phyloP scores from a whole-genome alignment of 64 coral and sea anemone species.

The Montipora foliosa region DNA sequence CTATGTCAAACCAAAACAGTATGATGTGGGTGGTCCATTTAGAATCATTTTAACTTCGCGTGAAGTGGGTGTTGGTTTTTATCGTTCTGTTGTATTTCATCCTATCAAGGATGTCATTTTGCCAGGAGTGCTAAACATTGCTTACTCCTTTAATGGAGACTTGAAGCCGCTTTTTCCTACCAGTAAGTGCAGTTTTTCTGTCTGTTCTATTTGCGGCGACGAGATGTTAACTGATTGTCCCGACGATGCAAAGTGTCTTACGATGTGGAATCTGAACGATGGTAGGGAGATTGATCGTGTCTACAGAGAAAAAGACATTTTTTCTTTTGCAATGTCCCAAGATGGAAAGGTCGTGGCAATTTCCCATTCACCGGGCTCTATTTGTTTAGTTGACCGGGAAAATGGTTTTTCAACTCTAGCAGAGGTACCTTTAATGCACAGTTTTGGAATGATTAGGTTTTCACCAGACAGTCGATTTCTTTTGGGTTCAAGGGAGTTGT shows the following conservation, averaged over 20 bases:
- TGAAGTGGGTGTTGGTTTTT: neutral
- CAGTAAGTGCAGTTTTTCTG: neutral
- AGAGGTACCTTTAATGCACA: neutral
- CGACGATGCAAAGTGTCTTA: neutral
- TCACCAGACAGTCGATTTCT: neutral
- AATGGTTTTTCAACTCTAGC: neutral
- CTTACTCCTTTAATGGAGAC: neutral
- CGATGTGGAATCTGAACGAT: neutral
- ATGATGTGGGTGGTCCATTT: neutral
- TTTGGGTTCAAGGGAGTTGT: neutral
- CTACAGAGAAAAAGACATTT: neutral
- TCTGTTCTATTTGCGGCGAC: neutral
- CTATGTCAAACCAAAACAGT: neutral
- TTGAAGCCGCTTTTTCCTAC: neutral
- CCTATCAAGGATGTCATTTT: neutral
- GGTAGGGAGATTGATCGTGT: neutral
- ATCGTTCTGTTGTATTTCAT: slow-evolving; percentile 32
- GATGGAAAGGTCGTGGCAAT: slow-evolving; percentile 7
- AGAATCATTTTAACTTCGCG: no score
- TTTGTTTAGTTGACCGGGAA: neutral
- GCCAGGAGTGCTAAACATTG: neutral
- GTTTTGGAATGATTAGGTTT: neutral
- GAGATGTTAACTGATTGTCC: slow-evolving; percentile 4
- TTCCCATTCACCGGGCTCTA: neutral
- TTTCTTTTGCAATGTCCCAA: neutral